Conservation (phyloP, 2,888 invertebrate genomes). For the Tryphoninae sp. region DNA sequence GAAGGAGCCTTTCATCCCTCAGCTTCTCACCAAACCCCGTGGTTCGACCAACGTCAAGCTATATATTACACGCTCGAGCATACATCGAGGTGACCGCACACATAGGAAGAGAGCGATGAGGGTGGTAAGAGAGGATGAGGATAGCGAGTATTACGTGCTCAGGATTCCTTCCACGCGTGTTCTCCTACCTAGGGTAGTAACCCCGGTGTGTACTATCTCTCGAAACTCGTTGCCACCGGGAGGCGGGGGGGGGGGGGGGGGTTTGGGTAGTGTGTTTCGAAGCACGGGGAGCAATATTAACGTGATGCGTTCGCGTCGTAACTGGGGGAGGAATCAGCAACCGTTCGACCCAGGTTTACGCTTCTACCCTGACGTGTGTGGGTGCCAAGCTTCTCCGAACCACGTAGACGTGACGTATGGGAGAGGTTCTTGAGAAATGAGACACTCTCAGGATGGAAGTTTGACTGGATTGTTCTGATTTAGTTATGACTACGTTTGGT, state of each 20-base stretch:
- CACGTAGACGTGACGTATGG: neutral
- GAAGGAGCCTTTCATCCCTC: conserved; percentile 4
- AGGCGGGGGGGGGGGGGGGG: neutral
- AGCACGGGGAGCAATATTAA: conserved; percentile 47
- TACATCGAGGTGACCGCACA: neutral
- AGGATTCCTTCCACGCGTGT: conserved; percentile 63
- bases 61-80: neutral
- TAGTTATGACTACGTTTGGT: too few species aligned
- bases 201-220: conserved; percentile 12
- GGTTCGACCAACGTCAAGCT: neutral
- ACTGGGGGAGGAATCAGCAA: conserved; percentile 51
- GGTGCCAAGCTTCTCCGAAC: neutral
- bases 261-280: conserved; percentile 20
- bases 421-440: too few species aligned
- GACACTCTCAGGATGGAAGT: too few species aligned
- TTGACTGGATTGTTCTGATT: too few species aligned
- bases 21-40: neutral
- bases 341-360: neutral
- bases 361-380: neutral
- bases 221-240: conserved; percentile 7
- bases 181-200: neutral
- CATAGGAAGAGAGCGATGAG: conserved; percentile 16
- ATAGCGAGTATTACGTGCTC: conserved; percentile 61
- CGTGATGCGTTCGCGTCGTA: conserved; percentile 51
- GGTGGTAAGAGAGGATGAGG: conserved; percentile 9